Conservation (phyloP, 2,888 invertebrate genomes). For the Erpobdella octoculata region DNA sequence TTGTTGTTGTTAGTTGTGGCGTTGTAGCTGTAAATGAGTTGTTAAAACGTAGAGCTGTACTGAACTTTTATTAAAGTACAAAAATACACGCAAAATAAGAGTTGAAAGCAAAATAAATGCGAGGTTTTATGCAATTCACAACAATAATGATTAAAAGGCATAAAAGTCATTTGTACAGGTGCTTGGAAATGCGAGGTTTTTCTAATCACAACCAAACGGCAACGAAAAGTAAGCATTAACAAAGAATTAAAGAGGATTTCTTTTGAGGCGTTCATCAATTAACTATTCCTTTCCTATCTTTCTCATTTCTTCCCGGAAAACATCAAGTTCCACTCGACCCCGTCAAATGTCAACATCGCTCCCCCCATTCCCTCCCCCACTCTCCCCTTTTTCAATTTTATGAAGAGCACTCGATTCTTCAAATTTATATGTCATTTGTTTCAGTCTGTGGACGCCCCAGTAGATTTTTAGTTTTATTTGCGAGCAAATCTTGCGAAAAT, state of each 20-base stretch:
- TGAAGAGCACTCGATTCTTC: neutral
- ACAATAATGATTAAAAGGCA: no score
- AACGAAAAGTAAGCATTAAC: conserved; percentile 1
- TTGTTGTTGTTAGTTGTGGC: no score
- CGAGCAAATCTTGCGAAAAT: no score
- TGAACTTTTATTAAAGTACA: no score
- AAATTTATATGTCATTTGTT: no score
- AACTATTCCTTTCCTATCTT: neutral
- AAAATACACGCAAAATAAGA: no score
- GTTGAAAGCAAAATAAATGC: conserved; percentile 2
- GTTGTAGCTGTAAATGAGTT: no score
- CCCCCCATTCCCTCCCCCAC: neutral
- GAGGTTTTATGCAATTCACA: neutral
- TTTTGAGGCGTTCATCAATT: conserved; percentile 10
- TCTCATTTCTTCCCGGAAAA: neutral
- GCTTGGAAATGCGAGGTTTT: no score
- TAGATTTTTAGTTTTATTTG: no score
- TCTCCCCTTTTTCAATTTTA: neutral
- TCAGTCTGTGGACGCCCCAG: no score
- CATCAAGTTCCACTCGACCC: neutral
- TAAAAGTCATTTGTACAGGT: no score
- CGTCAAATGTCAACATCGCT: neutral
- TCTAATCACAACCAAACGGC: conserved; percentile 2
- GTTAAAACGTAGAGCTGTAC: no score
- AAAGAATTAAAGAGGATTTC: conserved; percentile 7